Evolutionary conservation across 2,797 vertebrate genomes (phyloP).

Genomic region (Chaetodon trifasciatus): DNA sequence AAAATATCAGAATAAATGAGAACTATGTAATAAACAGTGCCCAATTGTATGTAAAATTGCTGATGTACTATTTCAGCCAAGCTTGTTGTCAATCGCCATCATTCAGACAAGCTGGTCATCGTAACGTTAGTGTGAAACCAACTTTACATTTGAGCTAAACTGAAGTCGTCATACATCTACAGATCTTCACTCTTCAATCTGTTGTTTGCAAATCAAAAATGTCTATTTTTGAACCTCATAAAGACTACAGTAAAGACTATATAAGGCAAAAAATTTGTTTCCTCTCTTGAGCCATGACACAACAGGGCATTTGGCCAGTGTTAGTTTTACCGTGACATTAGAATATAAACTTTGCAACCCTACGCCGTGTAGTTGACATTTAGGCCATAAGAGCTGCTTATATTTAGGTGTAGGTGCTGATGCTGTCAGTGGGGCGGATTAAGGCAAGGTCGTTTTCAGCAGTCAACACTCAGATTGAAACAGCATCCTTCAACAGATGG

Average conservation of each 20-base stretch:
- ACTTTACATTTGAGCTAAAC: neutral
- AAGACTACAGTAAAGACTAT: neutral
- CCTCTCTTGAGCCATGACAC: neutral
- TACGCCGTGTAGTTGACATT: slow-evolving; percentile 39
- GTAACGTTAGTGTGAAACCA: neutral
- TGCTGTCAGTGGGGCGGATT: slow-evolving; percentile 55
- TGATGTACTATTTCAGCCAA: no score
- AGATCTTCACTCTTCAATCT: neutral
- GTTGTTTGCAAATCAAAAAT: neutral
- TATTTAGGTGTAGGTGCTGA: slow-evolving; percentile 66
- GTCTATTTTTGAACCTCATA: neutral
- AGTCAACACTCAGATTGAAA: slow-evolving; percentile 65
- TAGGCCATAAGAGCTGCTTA: slow-evolving; percentile 45
- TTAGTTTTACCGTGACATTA: slow-evolving; percentile 51
- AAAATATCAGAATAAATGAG: no score
- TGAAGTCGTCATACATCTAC: neutral
- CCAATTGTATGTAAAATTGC: accelerated
- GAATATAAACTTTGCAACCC: slow-evolving; percentile 60
- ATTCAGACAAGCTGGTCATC: no score
- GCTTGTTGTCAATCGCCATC: neutral
- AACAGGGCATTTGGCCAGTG: slow-evolving; percentile 28
- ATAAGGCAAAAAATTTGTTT: slow-evolving; percentile 18
- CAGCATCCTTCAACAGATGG: slow-evolving; percentile 74
- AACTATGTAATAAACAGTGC: no score
- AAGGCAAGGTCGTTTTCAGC: slow-evolving; percentile 54